These are phyloP conservation scores for Ormyrus nitidulus DNA, from an alignment of 2,888 invertebrate genomes.

Conservation along the genomic window DNA sequence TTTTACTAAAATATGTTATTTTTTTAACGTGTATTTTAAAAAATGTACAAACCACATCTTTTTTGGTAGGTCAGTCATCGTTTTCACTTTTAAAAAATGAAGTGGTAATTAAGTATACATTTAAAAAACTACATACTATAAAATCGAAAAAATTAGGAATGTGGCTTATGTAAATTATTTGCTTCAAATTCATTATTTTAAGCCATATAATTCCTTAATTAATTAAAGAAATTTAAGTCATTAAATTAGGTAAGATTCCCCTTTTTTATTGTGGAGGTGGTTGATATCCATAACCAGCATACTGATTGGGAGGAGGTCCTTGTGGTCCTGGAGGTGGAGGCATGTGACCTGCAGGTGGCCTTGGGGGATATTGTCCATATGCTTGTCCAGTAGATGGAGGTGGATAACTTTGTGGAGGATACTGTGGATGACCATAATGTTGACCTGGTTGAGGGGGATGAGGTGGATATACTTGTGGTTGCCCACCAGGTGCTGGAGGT, in stretches of 20 bases:
- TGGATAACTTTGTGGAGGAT: conserved; percentile 78
- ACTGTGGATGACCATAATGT: conserved; percentile 79
- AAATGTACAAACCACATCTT: conserved; percentile 38
- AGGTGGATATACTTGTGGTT: conserved; percentile 78
- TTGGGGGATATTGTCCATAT: conserved; percentile 80
- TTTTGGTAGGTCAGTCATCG: conserved; percentile 5
- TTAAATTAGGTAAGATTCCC: conserved; percentile 25
- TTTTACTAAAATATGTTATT: conserved; percentile 41
- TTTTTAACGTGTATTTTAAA: conserved; percentile 29
- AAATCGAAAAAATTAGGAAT: conserved; percentile 40
- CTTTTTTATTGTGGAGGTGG: conserved; percentile 82
- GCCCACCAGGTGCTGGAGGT: conserved; percentile 74
- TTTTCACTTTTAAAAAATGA: conserved; percentile 12
- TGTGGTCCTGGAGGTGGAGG: conserved; percentile 82
- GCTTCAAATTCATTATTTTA: conserved; percentile 20
- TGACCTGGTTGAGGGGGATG: conserved; percentile 77
- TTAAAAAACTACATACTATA: conserved; percentile 4
- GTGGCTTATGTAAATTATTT: conserved; percentile 16
- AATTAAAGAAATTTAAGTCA: conserved; percentile 16
- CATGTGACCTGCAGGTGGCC: conserved; percentile 80
- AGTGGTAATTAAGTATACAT: conserved; percentile 4
- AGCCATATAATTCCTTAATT: conserved; percentile 32
- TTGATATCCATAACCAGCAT: conserved; percentile 87
- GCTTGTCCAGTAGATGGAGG: conserved; percentile 81
- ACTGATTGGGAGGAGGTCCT: conserved; percentile 85